These are phyloP conservation scores for Colinus virginianus DNA, from an alignment of 2,113 vertebrate species.

Conservation along the genomic window DNA sequence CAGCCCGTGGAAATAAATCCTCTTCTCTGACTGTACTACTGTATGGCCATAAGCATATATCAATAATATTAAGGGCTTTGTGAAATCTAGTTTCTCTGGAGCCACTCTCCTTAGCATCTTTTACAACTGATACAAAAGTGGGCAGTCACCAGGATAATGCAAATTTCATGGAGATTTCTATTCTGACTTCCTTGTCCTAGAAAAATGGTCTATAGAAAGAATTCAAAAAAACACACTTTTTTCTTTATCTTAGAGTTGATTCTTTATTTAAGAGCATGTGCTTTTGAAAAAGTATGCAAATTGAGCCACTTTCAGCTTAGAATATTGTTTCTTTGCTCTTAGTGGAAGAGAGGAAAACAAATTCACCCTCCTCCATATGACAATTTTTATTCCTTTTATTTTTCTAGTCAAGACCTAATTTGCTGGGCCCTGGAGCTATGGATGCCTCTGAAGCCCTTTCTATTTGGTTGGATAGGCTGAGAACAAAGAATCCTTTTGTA, in stretches of 20 bases:
- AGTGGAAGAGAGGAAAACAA: neutral
- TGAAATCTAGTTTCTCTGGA: neutral
- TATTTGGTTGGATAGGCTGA: neutral
- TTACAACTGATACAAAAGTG: neutral
- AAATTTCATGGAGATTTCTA: neutral
- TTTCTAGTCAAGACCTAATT: constrained; percentile 50
- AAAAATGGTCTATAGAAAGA: neutral
- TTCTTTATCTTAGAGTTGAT: neutral
- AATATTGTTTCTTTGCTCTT: neutral
- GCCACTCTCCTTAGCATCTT: neutral
- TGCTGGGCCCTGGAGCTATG: constrained; percentile 23
- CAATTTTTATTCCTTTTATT: constrained; percentile 37
- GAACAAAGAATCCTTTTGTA: constrained; percentile 52
- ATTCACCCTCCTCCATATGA: neutral
- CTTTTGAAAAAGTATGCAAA: neutral
- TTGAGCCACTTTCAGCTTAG: constrained; percentile 5
- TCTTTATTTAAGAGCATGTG: neutral
- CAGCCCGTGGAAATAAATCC: neutral
- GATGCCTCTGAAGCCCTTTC: constrained; percentile 17
- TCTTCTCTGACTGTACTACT: neutral
- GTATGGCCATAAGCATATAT: neutral
- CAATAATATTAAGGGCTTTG: neutral
- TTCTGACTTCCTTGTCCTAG: neutral
- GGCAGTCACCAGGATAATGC: neutral
- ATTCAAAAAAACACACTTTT: neutral